Evolutionary conservation across 2,113 vertebrate genomes (phyloP), one percentile per base, ranked within the genome.

Genomic region (Eolophus roseicapilla): DNA sequence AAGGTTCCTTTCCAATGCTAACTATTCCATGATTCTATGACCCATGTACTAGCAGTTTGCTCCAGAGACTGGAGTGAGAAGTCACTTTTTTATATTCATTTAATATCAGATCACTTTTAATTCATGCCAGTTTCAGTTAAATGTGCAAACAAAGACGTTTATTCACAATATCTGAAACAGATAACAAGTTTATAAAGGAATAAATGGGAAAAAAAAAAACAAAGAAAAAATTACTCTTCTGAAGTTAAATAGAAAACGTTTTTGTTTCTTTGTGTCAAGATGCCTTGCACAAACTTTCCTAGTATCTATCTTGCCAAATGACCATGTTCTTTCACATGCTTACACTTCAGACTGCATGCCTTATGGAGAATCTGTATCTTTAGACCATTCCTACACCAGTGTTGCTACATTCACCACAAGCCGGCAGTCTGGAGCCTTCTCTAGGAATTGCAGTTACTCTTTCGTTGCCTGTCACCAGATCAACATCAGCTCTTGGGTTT

Each of bases 331-430:
- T 85, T 76, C 47, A n/a, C 17, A 47, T 31, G 71, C 13, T 29
- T 63, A 46, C 11, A 82, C 27, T 13, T 80, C 62, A 65, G 37
- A 77, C 37, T n/a, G 13, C 27, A 37, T n/a, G 12, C 8, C 73
- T 73, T n/a, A 73, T 7, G 27, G 37, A 62, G 23, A 81, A 88
- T 13, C 17, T 52, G 1, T 29, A 10, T 44, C 37, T 74, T 63
- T 9, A 79, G 59, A 80, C 13, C 57, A 67, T 7, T 7, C 7
- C 20, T 46, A 44, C 14, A 64, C 18, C 47, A 68, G 7, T 15
- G 44, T 50, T 60, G 39, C 50, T 31, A 55, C 57, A 28, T 29
- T 60, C 33, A 94, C 95, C 94, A 96, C 90, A 90, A 96, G 93
- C 92, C 0, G 90, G 95, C 96, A 93, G 79, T 60, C 92, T 78